Conservation (phyloP, 2,888 invertebrate genomes). For the Dichetophora obliterata region DNA sequence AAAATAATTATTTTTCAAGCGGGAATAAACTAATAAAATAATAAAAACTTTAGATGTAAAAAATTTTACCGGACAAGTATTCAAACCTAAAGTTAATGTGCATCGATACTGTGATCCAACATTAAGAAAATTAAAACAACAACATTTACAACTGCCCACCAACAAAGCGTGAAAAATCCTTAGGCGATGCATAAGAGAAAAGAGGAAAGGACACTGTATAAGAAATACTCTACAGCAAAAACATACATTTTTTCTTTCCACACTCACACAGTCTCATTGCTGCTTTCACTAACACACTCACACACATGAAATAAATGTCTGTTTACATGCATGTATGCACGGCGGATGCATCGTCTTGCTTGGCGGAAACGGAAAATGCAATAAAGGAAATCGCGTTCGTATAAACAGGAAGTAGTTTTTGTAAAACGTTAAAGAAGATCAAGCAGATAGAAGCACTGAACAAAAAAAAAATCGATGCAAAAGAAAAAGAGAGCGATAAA, state of each 20-base stretch:
- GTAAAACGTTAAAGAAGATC: slow-evolving; percentile 38
- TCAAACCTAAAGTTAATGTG: too few species aligned
- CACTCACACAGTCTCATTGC: background rate
- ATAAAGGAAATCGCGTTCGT: slow-evolving; percentile 69
- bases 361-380: slow-evolving; percentile 67
- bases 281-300: background rate
- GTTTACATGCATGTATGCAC: background rate
- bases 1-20: too few species aligned
- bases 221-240: background rate
- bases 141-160: too few species aligned
- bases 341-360: slow-evolving; percentile 64
- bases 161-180: background rate
- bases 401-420: slow-evolving; percentile 61
- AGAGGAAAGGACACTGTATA: background rate
- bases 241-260: background rate
- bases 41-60: too few species aligned
- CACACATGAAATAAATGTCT: too few species aligned
- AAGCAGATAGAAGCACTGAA: background rate
- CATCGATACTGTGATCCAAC: too few species aligned
- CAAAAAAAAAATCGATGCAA: background rate
- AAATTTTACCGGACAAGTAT: too few species aligned
- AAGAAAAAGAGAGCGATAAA: background rate
- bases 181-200: background rate
- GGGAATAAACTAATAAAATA: too few species aligned
- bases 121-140: too few species aligned